Evolutionary conservation across 53 echinoderm and acorn worm species (phyloP), one percentile per base, ranked within the genome.

Genomic region (Crossaster papposus): DNA sequence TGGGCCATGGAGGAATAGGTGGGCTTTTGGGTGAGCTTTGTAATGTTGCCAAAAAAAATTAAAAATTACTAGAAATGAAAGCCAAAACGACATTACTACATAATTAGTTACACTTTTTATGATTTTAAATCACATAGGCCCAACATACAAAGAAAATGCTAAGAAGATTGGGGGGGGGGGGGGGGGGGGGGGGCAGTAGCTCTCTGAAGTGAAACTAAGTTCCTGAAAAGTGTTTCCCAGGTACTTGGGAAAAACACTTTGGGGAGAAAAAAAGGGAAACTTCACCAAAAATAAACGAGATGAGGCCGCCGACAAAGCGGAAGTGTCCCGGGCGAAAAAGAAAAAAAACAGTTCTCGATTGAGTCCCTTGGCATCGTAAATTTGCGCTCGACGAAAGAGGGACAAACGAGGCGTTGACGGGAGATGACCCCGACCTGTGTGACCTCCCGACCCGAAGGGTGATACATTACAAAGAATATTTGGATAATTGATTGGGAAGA

Each of bases 351-450:
- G 72, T 17, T 52, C 24, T 50, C 72, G 28, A 85, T 85, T 54
- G 30, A 9, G 73, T 73, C 87, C 87, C 87, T 13, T 18, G 77
- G 63, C 31, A 76, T 23, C 31, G 26, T 33, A 26, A 52, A 36
- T 62, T 58, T 28, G 77, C 18, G 14, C 35, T 14, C 28, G 62
- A 76, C 37, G 77, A 87, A 32, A 18, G 87, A 87, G 20, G 85
- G 37, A 36, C 51, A 87, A 87, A 87, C 63, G 87, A 76, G 87
- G 87, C 55, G 87, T 62, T 87, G 87, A 87, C 11, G 55, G 87
- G 55, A 73, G 86, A 29, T 86, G 86, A 74, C 86, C n/a, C 86
- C 53, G 76, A 87, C 87, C 87, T 30, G 58, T 14, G 5, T 58
- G 87, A 87, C 86, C 86, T 36, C 86, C 13, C 54, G 86, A 75